Evolutionary conservation across 2,113 vertebrate species (phyloP).

Genomic region (Nycticorax nycticorax): DNA sequence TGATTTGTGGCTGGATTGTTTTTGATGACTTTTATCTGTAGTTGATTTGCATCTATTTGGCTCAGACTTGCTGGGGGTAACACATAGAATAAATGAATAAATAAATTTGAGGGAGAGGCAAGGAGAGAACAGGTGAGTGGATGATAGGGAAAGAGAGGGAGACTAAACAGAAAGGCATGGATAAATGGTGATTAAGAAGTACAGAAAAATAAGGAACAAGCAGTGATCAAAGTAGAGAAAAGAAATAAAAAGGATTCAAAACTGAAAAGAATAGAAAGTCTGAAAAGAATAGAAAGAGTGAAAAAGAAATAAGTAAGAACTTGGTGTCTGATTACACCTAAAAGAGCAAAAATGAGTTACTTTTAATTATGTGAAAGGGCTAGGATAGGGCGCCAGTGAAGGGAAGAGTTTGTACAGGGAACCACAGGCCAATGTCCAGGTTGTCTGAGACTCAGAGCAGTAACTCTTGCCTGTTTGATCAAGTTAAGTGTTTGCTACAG

Average conservation of each 20-base stretch:
- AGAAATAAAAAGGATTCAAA: not conserved
- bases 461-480: not conserved
- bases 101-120: not conserved
- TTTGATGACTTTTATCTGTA: conserved; percentile 36
- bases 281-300: not conserved
- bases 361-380: not conserved
- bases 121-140: not conserved
- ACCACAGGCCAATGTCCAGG: rapidly evolving
- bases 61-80: not conserved
- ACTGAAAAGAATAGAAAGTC: not conserved
- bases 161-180: not conserved
- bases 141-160: not conserved
- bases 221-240: not conserved
- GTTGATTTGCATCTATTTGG: conserved; percentile 33
- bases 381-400: not conserved
- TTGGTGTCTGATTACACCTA: not conserved
- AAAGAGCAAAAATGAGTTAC: not conserved
- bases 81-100: conserved; percentile 15
- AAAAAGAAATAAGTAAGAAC: not conserved
- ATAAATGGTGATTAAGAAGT: not conserved
- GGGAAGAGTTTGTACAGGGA: not conserved
- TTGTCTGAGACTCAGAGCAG: not conserved
- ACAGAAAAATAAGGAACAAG: not conserved
- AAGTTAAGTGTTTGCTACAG: not conserved
- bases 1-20: conserved; percentile 27